Evolutionary conservation across 35 echinoderm and acorn worm species (phyloP).

Genomic region (Patiria miniata): DNA sequence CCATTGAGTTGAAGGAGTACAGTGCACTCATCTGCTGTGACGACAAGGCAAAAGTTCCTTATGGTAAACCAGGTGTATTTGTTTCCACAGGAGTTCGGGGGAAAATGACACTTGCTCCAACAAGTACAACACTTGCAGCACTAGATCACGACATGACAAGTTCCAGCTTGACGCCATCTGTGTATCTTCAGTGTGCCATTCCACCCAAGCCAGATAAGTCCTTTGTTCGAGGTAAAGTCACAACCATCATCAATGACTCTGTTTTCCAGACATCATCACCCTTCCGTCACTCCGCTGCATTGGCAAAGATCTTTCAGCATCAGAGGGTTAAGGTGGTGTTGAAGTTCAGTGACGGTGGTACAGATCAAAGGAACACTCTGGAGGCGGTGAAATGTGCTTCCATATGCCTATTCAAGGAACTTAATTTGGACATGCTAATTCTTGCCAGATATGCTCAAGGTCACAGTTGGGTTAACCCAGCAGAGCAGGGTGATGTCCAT

Average conservation of each 20-base stretch:
- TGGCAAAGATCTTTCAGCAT: not conserved
- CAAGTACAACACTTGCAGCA: slow-evolving; percentile 19
- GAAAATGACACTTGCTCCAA: slow-evolving; percentile 4
- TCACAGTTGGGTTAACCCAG: slow-evolving; percentile 40
- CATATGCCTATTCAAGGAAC: slow-evolving; percentile 3
- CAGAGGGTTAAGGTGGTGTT: not conserved
- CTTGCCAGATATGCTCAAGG: slow-evolving; percentile 29
- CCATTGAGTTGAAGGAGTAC: slow-evolving; percentile 13
- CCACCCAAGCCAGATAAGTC: slow-evolving; percentile 1
- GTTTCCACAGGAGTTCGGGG: slow-evolving; percentile 28
- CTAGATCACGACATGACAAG: slow-evolving; percentile 31
- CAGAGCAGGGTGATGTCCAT: slow-evolving; percentile 35
- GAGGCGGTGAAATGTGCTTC: not conserved
- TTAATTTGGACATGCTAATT: slow-evolving; percentile 39
- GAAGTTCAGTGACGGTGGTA: slow-evolving; percentile 32
- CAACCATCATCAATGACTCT: not conserved
- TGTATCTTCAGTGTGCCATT: not conserved
- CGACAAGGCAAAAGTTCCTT: slow-evolving; percentile 37
- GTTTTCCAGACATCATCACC: slow-evolving; percentile 34
- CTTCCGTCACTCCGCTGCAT: slow-evolving; percentile 31
- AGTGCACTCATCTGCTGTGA: slow-evolving; percentile 4
- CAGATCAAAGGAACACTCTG: not conserved
- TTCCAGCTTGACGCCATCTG: slow-evolving; percentile 21
- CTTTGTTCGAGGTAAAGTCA: slow-evolving; percentile 11
- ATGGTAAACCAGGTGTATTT: slow-evolving; percentile 12